These are phyloP conservation scores for Pardosa pseudoannulata DNA, from an alignment of 2,888 invertebrate species.

Conservation along the genomic window DNA sequence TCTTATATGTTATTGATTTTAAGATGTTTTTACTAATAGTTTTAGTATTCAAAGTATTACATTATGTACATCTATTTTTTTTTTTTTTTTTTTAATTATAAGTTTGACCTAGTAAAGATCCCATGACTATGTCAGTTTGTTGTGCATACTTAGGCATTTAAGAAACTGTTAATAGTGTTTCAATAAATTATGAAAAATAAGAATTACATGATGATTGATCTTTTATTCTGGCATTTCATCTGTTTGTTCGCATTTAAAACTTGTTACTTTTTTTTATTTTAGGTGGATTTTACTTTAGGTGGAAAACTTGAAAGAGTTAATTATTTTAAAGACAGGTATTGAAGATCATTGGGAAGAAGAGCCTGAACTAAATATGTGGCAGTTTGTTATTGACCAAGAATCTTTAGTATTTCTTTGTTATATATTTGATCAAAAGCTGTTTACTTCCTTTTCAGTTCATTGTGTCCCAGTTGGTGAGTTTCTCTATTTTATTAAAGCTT, in stretches of 20 bases:
- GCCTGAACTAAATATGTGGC: constrained; percentile 51
- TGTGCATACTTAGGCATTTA: too few species aligned
- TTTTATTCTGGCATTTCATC: neutral
- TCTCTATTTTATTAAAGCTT: constrained; percentile 50
- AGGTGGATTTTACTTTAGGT: too few species aligned
- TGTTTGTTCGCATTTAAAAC: neutral
- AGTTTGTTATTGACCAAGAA: constrained; percentile 55
- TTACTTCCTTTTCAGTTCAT: constrained; percentile 28
- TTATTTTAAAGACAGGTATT: constrained; percentile 29
- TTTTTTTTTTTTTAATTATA: too few species aligned
- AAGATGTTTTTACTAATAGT: neutral
- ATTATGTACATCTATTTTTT: too few species aligned
- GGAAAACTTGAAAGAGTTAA: constrained; percentile 51
- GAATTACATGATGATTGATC: too few species aligned
- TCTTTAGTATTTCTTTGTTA: constrained; percentile 25
- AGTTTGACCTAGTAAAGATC: too few species aligned
- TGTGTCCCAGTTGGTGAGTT: constrained; percentile 9
- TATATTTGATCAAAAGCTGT: constrained; percentile 15
- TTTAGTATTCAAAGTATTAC: too few species aligned
- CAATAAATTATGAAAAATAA: too few species aligned
- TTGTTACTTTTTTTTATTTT: too few species aligned
- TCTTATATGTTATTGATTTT: neutral
- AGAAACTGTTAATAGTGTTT: too few species aligned
- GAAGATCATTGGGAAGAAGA: constrained; percentile 53
- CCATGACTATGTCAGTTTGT: too few species aligned